Evolutionary conservation across 2,113 vertebrate genomes (phyloP), one percentile per base, ranked within the genome.

Genomic region (Larimichthys crocea): DNA sequence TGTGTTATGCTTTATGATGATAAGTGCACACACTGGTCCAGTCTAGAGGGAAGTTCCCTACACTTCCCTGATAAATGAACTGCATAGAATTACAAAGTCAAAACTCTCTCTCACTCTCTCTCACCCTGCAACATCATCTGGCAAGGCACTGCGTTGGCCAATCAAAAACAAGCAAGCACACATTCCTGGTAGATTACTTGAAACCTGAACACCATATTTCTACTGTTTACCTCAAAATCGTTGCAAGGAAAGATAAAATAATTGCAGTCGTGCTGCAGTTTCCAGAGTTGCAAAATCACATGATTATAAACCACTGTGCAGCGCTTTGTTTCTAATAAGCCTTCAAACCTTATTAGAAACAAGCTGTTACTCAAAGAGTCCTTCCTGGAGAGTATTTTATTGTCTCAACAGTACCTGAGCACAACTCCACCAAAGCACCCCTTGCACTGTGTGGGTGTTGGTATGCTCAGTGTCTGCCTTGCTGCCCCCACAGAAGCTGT

Each of bases 141-240:
- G 46, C 4, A n/a, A 52, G 49, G 10, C 48, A 17, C 57, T 50
- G 2, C 4, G 6, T 55, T 22, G 17, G 31, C 49, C 22, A 75
- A 20, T 63, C 50, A 76, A 48, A 57, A 24, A 61, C 15, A 10
- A 15, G 19, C 44, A 71, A 44, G 4, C 56, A 60, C 52, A 15
- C 57, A 72, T 60, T 76, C 65, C 1, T 72, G 4, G 12, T 57
- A 17, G 46, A 84, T 62, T 57, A 59, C 15, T 60, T 67, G 63
- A 10, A 61, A 80, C 17, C 2, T 14, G 31, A 74, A 74, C 59
- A 49, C n/a, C 29, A 15, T 24, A 64, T 40, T 62, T 52, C 26
- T 59, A 50, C 10, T 65, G 44, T 67, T 31, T 67, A 60, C 22
- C 20, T 26, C 29, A 14, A 59, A 59, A 63, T 49, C 1, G 10